These are phyloP conservation scores for Fissipunctia ypsillon DNA, from an alignment of 2,888 invertebrate species.

Conservation along the genomic window DNA sequence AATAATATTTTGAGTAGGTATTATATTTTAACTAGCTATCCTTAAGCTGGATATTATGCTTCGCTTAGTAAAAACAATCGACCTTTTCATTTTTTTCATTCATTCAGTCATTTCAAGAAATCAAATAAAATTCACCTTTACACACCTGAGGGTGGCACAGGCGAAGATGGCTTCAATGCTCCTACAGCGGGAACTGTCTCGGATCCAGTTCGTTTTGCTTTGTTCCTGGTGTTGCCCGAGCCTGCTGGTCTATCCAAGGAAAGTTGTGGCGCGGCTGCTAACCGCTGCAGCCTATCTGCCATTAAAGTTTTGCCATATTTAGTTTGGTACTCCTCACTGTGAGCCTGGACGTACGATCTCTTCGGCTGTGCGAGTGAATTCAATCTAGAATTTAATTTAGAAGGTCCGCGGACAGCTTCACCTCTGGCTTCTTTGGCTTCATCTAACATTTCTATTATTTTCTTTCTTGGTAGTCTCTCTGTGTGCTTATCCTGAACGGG, in stretches of 20 bases:
- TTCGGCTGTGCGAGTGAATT: slow-evolving; percentile 85
- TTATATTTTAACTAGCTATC: background rate
- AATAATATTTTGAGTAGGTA: background rate
- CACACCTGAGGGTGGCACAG: slow-evolving; percentile 82
- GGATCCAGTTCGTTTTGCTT: slow-evolving; percentile 60
- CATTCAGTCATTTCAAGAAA: slow-evolving; percentile 33
- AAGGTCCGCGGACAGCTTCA: slow-evolving; percentile 86
- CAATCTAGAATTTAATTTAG: slow-evolving; percentile 78
- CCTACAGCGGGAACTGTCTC: slow-evolving; percentile 57
- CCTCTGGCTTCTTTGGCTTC: slow-evolving; percentile 86
- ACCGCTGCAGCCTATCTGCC: slow-evolving; percentile 75
- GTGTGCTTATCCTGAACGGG: slow-evolving; percentile 68
- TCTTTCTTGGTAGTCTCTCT: slow-evolving; percentile 72
- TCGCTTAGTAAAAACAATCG: background rate
- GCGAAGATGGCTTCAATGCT: slow-evolving; percentile 66
- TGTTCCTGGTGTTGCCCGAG: slow-evolving; percentile 58
- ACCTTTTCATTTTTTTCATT: background rate
- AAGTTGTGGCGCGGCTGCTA: slow-evolving; percentile 63
- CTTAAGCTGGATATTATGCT: background rate
- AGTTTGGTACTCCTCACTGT: slow-evolving; percentile 78
- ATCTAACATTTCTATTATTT: slow-evolving; percentile 81
- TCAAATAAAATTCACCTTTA: slow-evolving; percentile 84
- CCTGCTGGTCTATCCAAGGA: slow-evolving; percentile 61
- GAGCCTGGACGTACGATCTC: slow-evolving; percentile 80
- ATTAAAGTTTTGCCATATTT: slow-evolving; percentile 76